These are phyloP conservation scores for Andricus grossulariae DNA, from an alignment of 1,140 invertebrate genomes.

Conservation along the genomic window DNA sequence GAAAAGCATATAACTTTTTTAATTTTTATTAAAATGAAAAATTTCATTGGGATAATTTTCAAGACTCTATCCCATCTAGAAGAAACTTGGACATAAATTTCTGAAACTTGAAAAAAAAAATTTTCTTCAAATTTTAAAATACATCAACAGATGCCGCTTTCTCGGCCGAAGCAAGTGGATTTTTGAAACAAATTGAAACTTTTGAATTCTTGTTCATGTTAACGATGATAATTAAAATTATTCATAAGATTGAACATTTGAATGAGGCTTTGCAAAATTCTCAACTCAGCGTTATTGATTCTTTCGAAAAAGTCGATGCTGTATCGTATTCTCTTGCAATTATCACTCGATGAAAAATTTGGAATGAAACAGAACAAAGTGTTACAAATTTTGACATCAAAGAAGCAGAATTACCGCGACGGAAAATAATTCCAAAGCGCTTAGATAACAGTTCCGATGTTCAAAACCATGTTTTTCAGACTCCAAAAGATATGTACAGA, in stretches of 20 bases:
- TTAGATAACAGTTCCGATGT: neutral
- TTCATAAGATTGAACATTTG: constrained; percentile 26
- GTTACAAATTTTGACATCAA: constrained; percentile 21
- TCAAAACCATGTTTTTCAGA: neutral
- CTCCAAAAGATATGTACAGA: constrained; percentile 13
- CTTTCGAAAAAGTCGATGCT: constrained; percentile 20
- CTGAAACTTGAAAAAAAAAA: no score
- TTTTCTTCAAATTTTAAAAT: no score
- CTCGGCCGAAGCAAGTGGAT: neutral
- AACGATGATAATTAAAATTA: constrained; percentile 6
- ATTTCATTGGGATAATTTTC: no score
- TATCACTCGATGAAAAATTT: constrained; percentile 14
- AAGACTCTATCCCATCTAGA: no score
- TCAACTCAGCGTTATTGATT: constrained; percentile 10
- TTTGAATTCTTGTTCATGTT: constrained; percentile 22
- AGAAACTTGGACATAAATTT: no score
- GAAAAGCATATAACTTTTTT: no score
- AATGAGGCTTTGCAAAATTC: constrained; percentile 9
- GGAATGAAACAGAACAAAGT: neutral
- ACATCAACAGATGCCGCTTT: neutral
- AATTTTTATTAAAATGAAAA: no score
- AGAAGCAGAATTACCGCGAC: constrained; percentile 17
- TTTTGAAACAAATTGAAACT: constrained; percentile 15
- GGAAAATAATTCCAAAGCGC: constrained; percentile 2
- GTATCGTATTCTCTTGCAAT: constrained; percentile 31